These are phyloP conservation scores for Coregonus clupeaformis DNA, from an alignment of 2,113 vertebrate genomes.

Conservation along the genomic window DNA sequence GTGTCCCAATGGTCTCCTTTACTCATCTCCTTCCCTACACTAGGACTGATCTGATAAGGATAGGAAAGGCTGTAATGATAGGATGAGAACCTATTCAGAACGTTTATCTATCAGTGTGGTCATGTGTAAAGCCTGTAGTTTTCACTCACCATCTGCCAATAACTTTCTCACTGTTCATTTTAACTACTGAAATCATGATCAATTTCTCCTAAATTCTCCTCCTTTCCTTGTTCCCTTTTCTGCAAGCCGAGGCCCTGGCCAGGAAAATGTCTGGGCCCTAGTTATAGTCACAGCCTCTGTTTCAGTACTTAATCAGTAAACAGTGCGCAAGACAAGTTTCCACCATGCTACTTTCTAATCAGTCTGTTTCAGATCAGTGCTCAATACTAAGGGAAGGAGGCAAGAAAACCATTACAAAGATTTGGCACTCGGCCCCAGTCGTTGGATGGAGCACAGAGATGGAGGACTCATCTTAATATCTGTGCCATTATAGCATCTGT, in stretches of 20 bases:
- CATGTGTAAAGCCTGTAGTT: neutral
- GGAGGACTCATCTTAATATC: neutral
- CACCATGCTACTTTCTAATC: neutral
- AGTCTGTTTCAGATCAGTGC: neutral
- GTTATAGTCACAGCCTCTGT: too few relatives aligned
- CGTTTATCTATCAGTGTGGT: neutral
- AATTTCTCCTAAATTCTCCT: too few relatives aligned
- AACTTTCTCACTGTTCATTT: too few relatives aligned
- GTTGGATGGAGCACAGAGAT: neutral
- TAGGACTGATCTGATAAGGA: neutral
- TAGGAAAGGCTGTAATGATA: neutral
- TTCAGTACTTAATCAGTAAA: too few relatives aligned
- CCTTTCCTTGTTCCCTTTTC: too few relatives aligned
- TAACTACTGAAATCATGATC: too few relatives aligned
- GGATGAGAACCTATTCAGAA: neutral
- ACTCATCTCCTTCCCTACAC: slow-evolving; percentile 15
- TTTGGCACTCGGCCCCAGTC: neutral
- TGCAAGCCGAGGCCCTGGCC: too few relatives aligned
- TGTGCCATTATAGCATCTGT: too few relatives aligned
- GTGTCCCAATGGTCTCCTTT: slow-evolving; percentile 65
- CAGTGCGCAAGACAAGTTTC: too few relatives aligned
- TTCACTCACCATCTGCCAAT: too few relatives aligned
- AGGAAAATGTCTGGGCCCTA: too few relatives aligned
- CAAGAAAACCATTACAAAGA: neutral
- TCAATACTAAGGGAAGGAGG: neutral